Evolutionary conservation across 2,113 vertebrate species (phyloP), one percentile per base, ranked within the genome.

Genomic region (Nothoprocta pentlandii): DNA sequence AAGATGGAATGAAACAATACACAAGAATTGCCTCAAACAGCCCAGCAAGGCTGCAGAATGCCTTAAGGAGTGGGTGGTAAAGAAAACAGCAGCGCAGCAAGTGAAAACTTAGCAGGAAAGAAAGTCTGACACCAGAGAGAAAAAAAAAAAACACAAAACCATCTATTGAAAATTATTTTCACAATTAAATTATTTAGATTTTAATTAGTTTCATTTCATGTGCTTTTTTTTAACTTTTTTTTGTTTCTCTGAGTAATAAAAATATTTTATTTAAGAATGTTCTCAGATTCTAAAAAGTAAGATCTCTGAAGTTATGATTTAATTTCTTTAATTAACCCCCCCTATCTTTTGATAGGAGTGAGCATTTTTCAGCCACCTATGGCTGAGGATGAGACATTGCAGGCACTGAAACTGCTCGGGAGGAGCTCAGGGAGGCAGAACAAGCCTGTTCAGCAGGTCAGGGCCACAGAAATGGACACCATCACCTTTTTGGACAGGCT

Each of bases 251-350:
- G 36, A 49, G 25, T 44, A 69, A 85, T 47, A 49, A 42, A 59
- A 59, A 15, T 20, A 21, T 53, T 88, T 53, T 36, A 41, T 73
- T 42, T 53, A 46, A 59, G 32, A n/a, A 80, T 80, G 28, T 54
- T 88, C 53, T 68, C n/a, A 64, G 21, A 16, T 81, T 81, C 70
- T 78, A 73, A 93, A 53, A 0, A 36, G 32, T 1, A 4, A 92
- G 39, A 23, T 41, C 21, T 80, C 75, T 5, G 5, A 53, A 68
- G 46, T 32, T 68, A 61, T 87, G 54, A 86, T 86, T 89, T 89
- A 89, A 42, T 74, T 53, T 42, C 70, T 94, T 79, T 86, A 92
- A 89, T 92, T 89, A 85, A 82, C 21, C 4, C 12, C 23, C 28
- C 6, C 23, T 36, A 66, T 12, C 32, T 88, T 85, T 42, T n/a